Evolutionary conservation across 2,797 vertebrate genomes (phyloP).

Genomic region (Chrysocyon brachyurus): DNA sequence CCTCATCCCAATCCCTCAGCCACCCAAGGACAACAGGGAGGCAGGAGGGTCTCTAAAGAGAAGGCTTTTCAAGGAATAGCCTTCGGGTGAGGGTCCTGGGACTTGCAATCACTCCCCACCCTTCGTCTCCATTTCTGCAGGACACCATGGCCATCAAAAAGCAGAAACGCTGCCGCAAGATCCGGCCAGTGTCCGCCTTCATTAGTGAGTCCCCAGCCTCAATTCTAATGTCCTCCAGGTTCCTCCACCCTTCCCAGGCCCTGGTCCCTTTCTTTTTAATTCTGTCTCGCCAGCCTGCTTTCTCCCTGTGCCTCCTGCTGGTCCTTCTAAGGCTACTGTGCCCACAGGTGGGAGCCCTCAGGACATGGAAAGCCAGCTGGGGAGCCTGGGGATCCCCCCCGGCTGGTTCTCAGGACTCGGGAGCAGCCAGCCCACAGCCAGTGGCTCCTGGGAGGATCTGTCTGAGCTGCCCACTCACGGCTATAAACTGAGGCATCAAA

Average conservation of each 20-base stretch:
- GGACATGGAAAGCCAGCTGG: slow-evolving; percentile 85
- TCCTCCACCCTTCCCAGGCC: not conserved
- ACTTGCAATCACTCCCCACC: not conserved
- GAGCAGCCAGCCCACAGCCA: slow-evolving; percentile 87
- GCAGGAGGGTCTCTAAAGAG: not conserved
- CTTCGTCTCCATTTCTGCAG: slow-evolving; percentile 83
- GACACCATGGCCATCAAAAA: slow-evolving; percentile 97
- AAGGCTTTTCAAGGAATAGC: not conserved
- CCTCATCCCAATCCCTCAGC: not conserved
- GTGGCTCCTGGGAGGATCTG: slow-evolving; percentile 94
- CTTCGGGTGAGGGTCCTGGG: not conserved
- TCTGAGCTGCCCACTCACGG: slow-evolving; percentile 95
- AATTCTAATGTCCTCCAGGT: not conserved
- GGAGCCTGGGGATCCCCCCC: slow-evolving; percentile 84
- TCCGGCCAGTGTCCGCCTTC: slow-evolving; percentile 95
- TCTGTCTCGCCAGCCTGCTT: slow-evolving; percentile 72
- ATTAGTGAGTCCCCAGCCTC: slow-evolving; percentile 90
- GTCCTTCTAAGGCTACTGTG: slow-evolving; percentile 14
- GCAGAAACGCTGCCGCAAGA: slow-evolving; percentile 93
- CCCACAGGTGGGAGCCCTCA: slow-evolving; percentile 86
- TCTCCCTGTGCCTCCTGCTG: not conserved
- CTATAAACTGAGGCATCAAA: slow-evolving; percentile 93
- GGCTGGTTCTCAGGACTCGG: slow-evolving; percentile 89
- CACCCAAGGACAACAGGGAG: not conserved
- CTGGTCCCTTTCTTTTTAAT: not conserved